phyloP scores from a whole-genome alignment of 2,797 vertebrate species.

The Gephyroberyx darwinii region DNA sequence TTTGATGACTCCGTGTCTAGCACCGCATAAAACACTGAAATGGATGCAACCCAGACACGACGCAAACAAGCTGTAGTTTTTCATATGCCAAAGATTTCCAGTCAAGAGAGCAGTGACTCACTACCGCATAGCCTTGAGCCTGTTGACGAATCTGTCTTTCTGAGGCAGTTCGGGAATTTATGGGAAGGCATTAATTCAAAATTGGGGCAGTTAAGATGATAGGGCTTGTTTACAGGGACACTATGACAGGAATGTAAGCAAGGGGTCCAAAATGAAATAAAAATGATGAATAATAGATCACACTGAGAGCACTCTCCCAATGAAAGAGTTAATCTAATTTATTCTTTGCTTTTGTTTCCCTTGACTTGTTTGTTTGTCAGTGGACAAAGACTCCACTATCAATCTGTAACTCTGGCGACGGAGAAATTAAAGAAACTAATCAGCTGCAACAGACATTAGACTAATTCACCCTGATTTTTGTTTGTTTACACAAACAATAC shows the following conservation, averaged over 20 bases:
- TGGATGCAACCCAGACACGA: constrained; percentile 8
- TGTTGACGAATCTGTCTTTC: constrained; percentile 33
- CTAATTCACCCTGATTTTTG: constrained; percentile 1
- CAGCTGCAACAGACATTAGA: neutral
- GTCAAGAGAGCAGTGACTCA: constrained; percentile 37
- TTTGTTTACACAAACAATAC: constrained; percentile 17
- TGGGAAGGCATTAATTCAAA: constrained; percentile 27
- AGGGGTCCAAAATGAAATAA: constrained; percentile 21
- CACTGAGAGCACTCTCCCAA: neutral
- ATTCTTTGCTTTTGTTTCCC: constrained; percentile 6
- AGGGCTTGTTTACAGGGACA: constrained; percentile 30
- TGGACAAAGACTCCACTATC: constrained; percentile 20
- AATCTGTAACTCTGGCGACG: constrained; percentile 4
- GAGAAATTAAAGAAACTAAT: constrained; percentile 23
- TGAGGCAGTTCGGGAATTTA: constrained; percentile 33
- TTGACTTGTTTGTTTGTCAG: neutral
- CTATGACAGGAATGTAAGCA: constrained; percentile 16
- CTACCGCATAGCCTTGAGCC: constrained; percentile 19
- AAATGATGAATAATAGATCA: constrained; percentile 36
- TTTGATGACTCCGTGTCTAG: constrained; percentile 11
- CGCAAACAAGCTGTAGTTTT: constrained; percentile 33
- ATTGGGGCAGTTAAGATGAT: constrained; percentile 15
- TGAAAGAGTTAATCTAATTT: constrained; percentile 3
- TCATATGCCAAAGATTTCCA: constrained; percentile 34
- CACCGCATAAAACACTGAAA: constrained; percentile 42